Conservation (phyloP, 2,113 vertebrate species). For the Pan paniscus region DNA sequence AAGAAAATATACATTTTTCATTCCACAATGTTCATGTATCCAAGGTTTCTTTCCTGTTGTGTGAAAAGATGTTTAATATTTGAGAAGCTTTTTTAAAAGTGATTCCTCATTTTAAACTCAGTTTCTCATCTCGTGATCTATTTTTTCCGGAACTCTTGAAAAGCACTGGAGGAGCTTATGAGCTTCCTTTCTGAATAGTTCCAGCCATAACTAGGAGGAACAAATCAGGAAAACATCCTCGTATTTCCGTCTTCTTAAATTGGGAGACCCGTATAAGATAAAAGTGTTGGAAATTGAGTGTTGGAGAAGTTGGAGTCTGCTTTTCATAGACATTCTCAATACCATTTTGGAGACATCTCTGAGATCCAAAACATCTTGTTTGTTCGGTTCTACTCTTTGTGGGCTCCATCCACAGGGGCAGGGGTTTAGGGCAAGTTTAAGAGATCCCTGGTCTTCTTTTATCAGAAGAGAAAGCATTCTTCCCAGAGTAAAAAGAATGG, state of each 20-base stretch:
- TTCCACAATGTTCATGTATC: background rate
- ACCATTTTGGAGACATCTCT: background rate
- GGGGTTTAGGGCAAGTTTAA: background rate
- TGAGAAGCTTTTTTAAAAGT: constrained; percentile 44
- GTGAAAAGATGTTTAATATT: constrained; percentile 33
- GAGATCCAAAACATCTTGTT: background rate
- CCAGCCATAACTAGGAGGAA: background rate
- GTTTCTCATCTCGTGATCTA: constrained; percentile 11
- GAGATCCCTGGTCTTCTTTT: background rate
- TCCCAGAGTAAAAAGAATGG: background rate
- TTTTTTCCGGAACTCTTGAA: background rate
- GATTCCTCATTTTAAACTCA: constrained; percentile 21
- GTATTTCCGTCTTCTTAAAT: background rate
- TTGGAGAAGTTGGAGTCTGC: background rate
- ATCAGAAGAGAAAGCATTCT: background rate
- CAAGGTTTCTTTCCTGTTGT: background rate
- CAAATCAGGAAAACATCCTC: background rate
- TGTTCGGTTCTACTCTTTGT: background rate
- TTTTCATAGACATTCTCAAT: background rate
- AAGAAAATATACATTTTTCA: constrained; percentile 6
- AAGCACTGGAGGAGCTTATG: background rate
- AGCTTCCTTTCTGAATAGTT: background rate
- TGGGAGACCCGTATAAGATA: background rate
- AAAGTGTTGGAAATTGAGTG: background rate
- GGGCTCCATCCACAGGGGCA: background rate